Evolutionary conservation across 1,140 invertebrate genomes (phyloP).

Genomic region (Pantala flavescens): DNA sequence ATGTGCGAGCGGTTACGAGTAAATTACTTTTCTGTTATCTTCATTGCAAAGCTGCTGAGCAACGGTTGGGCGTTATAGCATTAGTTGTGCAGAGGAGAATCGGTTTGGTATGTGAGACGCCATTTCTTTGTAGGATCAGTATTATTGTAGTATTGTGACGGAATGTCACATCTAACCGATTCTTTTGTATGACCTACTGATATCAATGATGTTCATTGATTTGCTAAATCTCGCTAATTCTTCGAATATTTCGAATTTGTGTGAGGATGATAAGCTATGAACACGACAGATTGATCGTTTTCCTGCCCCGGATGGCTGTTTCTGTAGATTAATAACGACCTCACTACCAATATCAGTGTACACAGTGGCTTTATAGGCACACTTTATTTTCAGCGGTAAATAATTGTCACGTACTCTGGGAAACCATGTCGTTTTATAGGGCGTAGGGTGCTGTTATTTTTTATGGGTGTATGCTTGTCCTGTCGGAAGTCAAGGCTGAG

Average conservation of each 20-base stretch:
- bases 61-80: slow-evolving; percentile 3
- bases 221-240: background rate
- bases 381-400: background rate
- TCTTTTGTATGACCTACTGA: background rate
- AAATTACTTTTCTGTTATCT: too few species aligned
- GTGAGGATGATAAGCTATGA: background rate
- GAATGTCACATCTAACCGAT: background rate
- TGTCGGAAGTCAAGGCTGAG: slow-evolving; percentile 40
- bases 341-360: too few species aligned
- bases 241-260: background rate
- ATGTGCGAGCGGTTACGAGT: too few species aligned
- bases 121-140: background rate
- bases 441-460: slow-evolving; percentile 14
- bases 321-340: background rate
- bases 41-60: background rate
- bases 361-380: background rate
- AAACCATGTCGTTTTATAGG: background rate
- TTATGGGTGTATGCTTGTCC: slow-evolving; percentile 43
- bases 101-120: background rate
- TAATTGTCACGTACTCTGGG: background rate
- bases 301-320: background rate
- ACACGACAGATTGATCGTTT: background rate
- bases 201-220: background rate
- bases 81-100: background rate
- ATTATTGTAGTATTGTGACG: background rate